Evolutionary conservation across 1,140 invertebrate genomes (phyloP).

Genomic region (Cydia splendana): DNA sequence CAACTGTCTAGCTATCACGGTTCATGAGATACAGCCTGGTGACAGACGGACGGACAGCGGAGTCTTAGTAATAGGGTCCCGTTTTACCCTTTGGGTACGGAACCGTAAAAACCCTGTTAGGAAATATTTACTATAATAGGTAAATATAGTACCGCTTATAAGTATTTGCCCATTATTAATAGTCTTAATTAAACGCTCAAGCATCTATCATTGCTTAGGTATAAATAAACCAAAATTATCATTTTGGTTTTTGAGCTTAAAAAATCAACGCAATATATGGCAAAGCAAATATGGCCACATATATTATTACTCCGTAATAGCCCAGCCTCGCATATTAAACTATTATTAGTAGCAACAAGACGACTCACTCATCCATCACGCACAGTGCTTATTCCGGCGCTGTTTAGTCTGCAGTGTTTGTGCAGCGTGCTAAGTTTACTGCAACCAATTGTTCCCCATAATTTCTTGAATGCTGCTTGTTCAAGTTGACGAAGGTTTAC

Average conservation of each 20-base stretch:
- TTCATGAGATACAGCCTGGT: no score
- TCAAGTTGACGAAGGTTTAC: slow-evolving; percentile 7
- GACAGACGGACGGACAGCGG: no score
- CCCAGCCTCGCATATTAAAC: slow-evolving; percentile 17
- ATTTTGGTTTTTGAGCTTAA: not conserved
- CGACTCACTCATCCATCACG: slow-evolving; percentile 26
- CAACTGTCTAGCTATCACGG: no score
- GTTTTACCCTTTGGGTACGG: no score
- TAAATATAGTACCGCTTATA: no score
- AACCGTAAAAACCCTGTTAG: no score
- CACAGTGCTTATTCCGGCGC: slow-evolving; percentile 2
- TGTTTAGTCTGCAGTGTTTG: slow-evolving; percentile 30
- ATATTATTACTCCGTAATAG: slow-evolving; percentile 4
- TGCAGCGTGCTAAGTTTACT: slow-evolving; percentile 3
- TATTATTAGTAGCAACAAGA: slow-evolving; percentile 31
- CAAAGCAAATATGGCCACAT: slow-evolving; percentile 15
- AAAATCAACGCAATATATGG: not conserved
- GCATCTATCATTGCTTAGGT: no score
- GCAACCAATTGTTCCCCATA: slow-evolving; percentile 16
- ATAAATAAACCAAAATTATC: no score
- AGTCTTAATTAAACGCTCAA: no score
- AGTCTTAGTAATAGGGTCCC: no score
- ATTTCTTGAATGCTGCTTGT: slow-evolving; percentile 12
- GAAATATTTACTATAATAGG: no score
- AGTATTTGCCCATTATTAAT: no score